These are phyloP conservation scores for Lateolabrax maculatus DNA, from an alignment of 2,797 vertebrate genomes.

Conservation along the genomic window DNA sequence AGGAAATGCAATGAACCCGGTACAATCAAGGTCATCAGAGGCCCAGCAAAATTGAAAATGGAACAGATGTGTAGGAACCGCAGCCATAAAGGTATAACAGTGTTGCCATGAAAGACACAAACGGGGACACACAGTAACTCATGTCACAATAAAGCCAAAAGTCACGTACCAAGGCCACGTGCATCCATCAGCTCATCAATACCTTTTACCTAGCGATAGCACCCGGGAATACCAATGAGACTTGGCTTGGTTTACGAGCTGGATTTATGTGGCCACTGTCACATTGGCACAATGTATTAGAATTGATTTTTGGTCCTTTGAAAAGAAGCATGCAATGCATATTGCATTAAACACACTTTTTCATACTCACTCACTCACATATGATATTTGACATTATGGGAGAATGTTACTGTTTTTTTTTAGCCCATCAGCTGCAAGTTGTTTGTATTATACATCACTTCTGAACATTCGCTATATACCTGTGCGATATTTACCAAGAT, in stretches of 20 bases:
- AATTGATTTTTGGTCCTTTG: conserved; percentile 57
- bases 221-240: conserved; percentile 68
- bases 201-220: conserved; percentile 55
- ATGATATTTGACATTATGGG: background rate
- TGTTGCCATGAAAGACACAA: conserved; percentile 35
- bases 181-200: conserved; percentile 67
- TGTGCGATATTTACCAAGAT: no score
- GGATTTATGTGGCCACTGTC: conserved; percentile 55
- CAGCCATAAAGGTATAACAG: conserved; percentile 26
- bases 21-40: background rate
- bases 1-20: background rate
- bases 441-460: background rate
- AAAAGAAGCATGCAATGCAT: background rate
- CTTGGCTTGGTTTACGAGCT: conserved; percentile 52
- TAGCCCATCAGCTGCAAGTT: background rate
- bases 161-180: conserved; percentile 69
- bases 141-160: conserved; percentile 11
- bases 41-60: background rate
- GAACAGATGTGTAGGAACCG: background rate
- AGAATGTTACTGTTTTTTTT: background rate
- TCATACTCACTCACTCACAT: background rate
- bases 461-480: no score
- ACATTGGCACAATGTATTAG: conserved; percentile 37
- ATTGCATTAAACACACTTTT: conserved; percentile 15
- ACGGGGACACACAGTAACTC: conserved; percentile 36